phyloP scores from a whole-genome alignment of 92 coral and sea anemone species.

The Zoanthus sociatus region DNA sequence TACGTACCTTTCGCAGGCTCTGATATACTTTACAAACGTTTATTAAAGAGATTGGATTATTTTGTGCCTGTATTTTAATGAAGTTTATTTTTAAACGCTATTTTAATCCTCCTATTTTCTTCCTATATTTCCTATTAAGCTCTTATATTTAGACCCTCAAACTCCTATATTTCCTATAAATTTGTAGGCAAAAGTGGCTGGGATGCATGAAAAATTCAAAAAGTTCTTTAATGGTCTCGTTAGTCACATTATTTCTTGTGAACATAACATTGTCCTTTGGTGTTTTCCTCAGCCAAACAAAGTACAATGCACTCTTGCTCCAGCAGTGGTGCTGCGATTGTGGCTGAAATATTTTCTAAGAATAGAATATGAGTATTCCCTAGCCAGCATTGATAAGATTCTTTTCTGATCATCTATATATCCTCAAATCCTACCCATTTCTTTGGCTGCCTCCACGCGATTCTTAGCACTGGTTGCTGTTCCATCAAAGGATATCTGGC shows the following conservation, averaged over 20 bases:
- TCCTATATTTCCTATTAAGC: too few species aligned
- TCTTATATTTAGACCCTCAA: too few species aligned
- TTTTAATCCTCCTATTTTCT: too few species aligned
- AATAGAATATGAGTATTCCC: conserved; percentile 33
- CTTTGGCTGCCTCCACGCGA: conserved; percentile 36
- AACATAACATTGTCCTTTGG: conserved; percentile 51
- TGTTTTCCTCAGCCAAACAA: conserved; percentile 68
- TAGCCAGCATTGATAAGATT: conserved; percentile 48
- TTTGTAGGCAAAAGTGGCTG: too few species aligned
- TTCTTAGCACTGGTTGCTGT: conserved; percentile 11
- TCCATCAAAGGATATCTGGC: conserved; percentile 29
- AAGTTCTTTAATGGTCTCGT: conserved; percentile 30
- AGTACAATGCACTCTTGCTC: conserved; percentile 53
- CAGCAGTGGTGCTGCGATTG: conserved; percentile 52
- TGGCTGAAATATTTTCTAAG: conserved; percentile 41
- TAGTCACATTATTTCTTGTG: conserved; percentile 52
- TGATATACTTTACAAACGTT: too few species aligned
- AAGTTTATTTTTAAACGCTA: too few species aligned
- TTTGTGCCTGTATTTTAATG: too few species aligned
- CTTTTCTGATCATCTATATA: conserved; percentile 52
- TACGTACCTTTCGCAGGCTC: too few species aligned
- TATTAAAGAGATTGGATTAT: too few species aligned
- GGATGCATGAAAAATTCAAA: conserved; percentile 37
- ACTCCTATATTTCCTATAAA: too few species aligned
- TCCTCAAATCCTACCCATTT: conserved; percentile 36